Evolutionary conservation across 1,140 invertebrate species (phyloP).

Genomic region (Dryas iulia): DNA sequence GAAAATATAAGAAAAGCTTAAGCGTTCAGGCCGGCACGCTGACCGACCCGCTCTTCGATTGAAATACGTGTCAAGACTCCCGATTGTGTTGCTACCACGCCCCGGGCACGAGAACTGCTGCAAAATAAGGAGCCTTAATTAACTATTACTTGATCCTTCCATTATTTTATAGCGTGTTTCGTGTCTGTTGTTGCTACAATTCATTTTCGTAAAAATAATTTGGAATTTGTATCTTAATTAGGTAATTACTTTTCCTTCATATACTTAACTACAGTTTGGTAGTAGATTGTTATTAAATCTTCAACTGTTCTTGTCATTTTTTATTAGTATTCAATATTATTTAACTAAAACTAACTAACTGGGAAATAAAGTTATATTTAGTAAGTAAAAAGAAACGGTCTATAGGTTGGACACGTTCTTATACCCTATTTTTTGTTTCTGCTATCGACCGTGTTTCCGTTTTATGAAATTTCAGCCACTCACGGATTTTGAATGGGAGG

Average conservation of each 20-base stretch:
- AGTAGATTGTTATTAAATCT: too few species aligned
- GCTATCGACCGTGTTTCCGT: neutral
- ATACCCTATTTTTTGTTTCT: neutral
- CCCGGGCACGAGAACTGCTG: constrained; percentile 25
- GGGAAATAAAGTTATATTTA: too few species aligned
- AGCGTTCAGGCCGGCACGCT: constrained; percentile 24
- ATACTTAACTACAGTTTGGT: too few species aligned
- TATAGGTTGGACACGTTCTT: too few species aligned
- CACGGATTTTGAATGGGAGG: constrained; percentile 16
- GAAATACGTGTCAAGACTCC: constrained; percentile 60
- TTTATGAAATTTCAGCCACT: constrained; percentile 25
- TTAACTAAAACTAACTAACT: too few species aligned
- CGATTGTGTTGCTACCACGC: constrained; percentile 32
- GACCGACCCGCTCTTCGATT: constrained; percentile 51
- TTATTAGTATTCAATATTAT: too few species aligned
- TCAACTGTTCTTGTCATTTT: too few species aligned
- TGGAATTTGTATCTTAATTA: neutral
- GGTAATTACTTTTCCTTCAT: too few species aligned
- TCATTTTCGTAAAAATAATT: neutral
- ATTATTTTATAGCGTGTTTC: constrained; percentile 19
- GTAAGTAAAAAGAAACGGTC: too few species aligned
- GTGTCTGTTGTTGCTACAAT: neutral
- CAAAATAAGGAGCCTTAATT: constrained; percentile 42
- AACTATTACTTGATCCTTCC: constrained; percentile 32
- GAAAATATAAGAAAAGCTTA: constrained; percentile 11